phyloP scores from a whole-genome alignment of 2,888 invertebrate species.

The Drosophila paranaensis region DNA sequence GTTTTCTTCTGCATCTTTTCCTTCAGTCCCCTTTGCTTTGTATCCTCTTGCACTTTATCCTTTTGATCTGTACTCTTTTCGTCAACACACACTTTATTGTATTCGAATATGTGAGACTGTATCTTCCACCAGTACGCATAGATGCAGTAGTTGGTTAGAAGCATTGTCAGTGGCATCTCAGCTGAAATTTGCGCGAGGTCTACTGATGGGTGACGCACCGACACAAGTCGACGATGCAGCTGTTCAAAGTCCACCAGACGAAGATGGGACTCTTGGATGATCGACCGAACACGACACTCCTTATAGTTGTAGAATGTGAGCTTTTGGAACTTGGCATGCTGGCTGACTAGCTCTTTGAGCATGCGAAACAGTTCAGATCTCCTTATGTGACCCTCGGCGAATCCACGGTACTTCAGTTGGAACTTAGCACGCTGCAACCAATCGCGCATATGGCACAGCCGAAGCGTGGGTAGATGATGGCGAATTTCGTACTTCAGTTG shows the following conservation, averaged over 20 bases:
- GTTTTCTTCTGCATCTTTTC: neutral
- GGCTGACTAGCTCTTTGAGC: neutral
- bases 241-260: conserved; percentile 4
- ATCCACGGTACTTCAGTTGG: neutral
- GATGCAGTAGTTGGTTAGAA: conserved; percentile 86
- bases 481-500: neutral
- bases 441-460: neutral
- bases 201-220: neutral
- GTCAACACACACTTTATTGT: too few relatives aligned
- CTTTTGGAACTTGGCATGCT: neutral
- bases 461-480: neutral
- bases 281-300: neutral
- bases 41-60: neutral
- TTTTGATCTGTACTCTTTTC: too few relatives aligned
- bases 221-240: neutral
- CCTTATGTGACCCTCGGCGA: neutral
- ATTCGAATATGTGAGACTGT: neutral
- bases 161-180: neutral
- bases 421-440: neutral
- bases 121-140: conserved; percentile 3
- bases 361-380: neutral
- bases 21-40: neutral
- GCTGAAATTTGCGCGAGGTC: rapidly evolving
- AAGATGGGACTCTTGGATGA: neutral
- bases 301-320: neutral